Base-by-base conservation (phyloP, 2,888 invertebrate genomes). In the Didymodactylos carnosus region DNA sequence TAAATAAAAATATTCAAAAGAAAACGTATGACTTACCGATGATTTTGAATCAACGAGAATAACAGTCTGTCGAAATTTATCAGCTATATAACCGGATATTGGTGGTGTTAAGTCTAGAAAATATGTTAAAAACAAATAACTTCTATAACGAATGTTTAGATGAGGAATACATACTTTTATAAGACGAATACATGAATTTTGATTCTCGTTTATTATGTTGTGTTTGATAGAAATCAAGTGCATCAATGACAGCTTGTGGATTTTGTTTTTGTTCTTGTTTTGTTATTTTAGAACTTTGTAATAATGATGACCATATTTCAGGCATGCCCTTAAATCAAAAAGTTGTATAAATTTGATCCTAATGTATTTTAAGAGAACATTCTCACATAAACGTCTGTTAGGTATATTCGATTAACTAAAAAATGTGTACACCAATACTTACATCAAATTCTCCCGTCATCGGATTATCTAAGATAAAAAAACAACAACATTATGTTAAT, bases 231-330 rank as follows among this genome's bases (percentile, higher is more conserved):
- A 75, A 75, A 70, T 75, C 94, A 76, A 99, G 88, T 73, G 97
- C 97, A 86, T 98, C 97, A 78, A 98, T 87, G 75, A 98, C 97
- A 72, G 98, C 98, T 85, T 98, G 98, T 3, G 98, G 98, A 86
- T 98, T 97, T 84, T 94, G 94, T 87, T 95, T 94, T 85, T 98
- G 97, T 82, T 99, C 98, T 84, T 92, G 92, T 83, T 97, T 95
- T 85, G 94, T 94, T 85, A 99, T 98, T 85, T 97, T 95, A 75
- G 97, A 95, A 79, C 91, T 91, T 89, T 93, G 93, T 81, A 99
- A 87, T 80, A 98, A 86, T 81, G 91, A 88, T 76, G 92, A 92
- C 98, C 98, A 98, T 80, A 94, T 92, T 85, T 95, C 93, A 76
- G 98, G 98, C 97, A 98, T 97, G 76, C 97, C 97, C 94, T 95